A percentile compares a stretch with the other conserved stretches of the same genome.
These are phyloP conservation scores for Rhinoraja longicauda DNA, from an alignment of 2,797 vertebrate genomes.

Conservation along the genomic window DNA sequence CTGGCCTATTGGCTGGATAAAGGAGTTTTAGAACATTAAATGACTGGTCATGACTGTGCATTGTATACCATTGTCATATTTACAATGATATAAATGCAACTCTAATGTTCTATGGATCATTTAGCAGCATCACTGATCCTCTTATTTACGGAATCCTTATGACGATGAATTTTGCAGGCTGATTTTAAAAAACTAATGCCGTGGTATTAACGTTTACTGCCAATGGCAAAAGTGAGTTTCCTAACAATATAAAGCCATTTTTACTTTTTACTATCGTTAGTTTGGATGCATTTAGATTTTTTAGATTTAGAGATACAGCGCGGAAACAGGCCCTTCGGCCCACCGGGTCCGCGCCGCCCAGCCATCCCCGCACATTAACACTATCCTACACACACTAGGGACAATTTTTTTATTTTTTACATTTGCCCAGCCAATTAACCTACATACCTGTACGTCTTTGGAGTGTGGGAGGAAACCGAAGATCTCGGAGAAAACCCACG, in stretches of 20 bases:
- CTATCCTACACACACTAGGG: too few relatives aligned
- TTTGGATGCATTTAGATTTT: neutral
- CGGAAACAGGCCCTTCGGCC: too few relatives aligned
- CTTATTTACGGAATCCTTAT: neutral
- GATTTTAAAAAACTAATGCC: neutral
- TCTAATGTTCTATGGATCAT: neutral
- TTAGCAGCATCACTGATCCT: neutral
- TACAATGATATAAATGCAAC: neutral
- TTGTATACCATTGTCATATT: neutral
- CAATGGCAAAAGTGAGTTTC: neutral
- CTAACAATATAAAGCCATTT: neutral
- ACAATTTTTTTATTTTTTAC: too few relatives aligned
- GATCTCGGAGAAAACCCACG: too few relatives aligned
- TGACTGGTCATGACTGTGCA: too few relatives aligned
- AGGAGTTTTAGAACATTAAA: neutral
- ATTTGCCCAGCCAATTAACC: too few relatives aligned
- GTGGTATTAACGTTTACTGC: neutral
- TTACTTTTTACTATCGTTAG: neutral
- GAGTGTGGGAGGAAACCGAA: too few relatives aligned
- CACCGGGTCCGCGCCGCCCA: too few relatives aligned
- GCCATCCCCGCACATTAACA: too few relatives aligned
- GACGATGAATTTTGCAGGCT: neutral
- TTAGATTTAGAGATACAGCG: too few relatives aligned
- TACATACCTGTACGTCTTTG: too few relatives aligned
- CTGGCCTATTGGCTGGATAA: neutral